A percentile compares a stretch with the other conserved stretches of the same genome.
Evolutionary conservation across 2,888 invertebrate species (phyloP).

Genomic region (Pelosia muscerda): DNA sequence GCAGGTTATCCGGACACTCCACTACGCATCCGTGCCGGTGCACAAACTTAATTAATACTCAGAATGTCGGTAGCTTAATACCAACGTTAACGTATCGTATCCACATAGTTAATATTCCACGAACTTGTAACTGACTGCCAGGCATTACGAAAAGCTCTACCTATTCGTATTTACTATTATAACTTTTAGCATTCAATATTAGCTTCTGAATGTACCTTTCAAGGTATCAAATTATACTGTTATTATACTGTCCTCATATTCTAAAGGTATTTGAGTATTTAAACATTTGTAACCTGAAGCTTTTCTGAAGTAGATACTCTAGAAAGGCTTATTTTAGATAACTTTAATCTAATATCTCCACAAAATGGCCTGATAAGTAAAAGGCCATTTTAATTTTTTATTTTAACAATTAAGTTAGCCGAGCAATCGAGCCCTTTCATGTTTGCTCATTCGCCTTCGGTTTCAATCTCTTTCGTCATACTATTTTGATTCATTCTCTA

Average conservation of each 20-base stretch:
- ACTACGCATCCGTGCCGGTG: not conserved
- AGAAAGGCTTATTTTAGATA: too few relatives aligned
- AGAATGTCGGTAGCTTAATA: not conserved
- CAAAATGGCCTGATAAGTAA: too few relatives aligned
- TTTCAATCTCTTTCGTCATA: too few relatives aligned
- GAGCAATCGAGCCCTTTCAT: too few relatives aligned
- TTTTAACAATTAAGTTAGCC: too few relatives aligned
- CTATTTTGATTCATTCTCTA: too few relatives aligned
- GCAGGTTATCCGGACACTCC: not conserved
- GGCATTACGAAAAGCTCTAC: not conserved
- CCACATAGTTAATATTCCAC: not conserved
- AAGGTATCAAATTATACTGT: not conserved
- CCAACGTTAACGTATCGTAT: not conserved
- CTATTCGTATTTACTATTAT: not conserved
- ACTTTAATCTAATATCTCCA: too few relatives aligned
- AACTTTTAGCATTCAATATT: not conserved
- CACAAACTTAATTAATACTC: not conserved
- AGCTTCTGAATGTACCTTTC: not conserved
- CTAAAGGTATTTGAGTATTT: too few relatives aligned
- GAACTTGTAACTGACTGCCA: not conserved
- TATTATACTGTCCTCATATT: not conserved
- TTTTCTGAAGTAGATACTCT: too few relatives aligned
- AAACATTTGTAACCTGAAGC: too few relatives aligned
- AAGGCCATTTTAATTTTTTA: too few relatives aligned
- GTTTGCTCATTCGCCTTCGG: too few relatives aligned